Evolutionary conservation across 2,888 invertebrate species (phyloP).

Genomic region (Drosophila mayaguana): DNA sequence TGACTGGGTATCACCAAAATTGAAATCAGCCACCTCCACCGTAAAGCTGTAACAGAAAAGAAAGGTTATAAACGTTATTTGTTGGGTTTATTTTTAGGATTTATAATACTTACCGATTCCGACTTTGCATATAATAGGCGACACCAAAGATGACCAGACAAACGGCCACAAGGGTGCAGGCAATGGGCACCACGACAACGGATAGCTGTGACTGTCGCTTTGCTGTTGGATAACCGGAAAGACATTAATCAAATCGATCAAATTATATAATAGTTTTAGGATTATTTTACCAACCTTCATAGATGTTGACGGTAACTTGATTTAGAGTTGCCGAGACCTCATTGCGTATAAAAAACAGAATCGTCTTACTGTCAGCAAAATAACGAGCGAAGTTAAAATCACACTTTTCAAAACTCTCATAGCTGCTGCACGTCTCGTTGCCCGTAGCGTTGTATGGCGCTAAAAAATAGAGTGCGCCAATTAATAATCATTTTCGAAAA

Average conservation of each 20-base stretch:
- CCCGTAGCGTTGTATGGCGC: conserved; percentile 88
- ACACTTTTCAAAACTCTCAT: conserved; percentile 86
- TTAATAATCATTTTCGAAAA: not conserved
- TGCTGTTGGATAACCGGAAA: conserved; percentile 85
- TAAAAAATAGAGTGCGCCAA: conserved; percentile 28
- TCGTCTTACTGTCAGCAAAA: conserved; percentile 90
- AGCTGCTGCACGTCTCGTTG: conserved; percentile 89
- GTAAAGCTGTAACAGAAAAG: conserved; percentile 87
- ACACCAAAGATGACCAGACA: conserved; percentile 94
- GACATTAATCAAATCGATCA: not conserved
- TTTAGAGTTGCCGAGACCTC: conserved; percentile 90
- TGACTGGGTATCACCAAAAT: conserved; percentile 91
- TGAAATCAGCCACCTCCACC: conserved; percentile 95
- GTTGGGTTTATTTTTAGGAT: too few relatives aligned
- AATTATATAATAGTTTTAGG: too few relatives aligned
- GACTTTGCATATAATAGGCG: conserved; percentile 93
- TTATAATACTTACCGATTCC: conserved; percentile 88
- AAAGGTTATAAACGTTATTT: not conserved
- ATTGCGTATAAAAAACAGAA: conserved; percentile 92
- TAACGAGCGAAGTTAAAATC: conserved; percentile 88
- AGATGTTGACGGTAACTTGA: conserved; percentile 91
- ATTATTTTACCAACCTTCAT: conserved; percentile 89
- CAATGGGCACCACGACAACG: conserved; percentile 94
- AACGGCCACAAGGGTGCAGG: conserved; percentile 92
- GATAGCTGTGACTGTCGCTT: conserved; percentile 93